A percentile compares a stretch with the other conserved stretches of the same genome.
Evolutionary conservation across 2,888 invertebrate species (phyloP).

Genomic region (Papilio elwesi): DNA sequence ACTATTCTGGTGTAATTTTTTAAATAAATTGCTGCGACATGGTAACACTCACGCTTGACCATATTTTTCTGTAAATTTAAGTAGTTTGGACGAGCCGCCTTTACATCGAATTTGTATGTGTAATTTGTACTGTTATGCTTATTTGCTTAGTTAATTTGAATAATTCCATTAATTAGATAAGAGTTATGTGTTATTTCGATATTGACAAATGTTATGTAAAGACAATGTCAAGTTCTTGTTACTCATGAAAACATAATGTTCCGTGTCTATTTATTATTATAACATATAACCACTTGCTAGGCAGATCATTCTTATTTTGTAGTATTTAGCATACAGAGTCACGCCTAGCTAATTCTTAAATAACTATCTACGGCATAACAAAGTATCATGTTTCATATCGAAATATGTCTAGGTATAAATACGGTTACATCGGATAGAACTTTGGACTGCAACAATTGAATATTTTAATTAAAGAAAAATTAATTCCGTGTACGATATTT

Average conservation of each 20-base stretch:
- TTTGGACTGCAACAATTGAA: too few species aligned
- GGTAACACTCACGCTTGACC: constrained; percentile 20
- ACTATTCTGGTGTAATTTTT: background rate
- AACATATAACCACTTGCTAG: too few species aligned
- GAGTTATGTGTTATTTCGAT: constrained; percentile 46
- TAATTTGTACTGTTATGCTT: constrained; percentile 27
- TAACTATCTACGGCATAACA: background rate
- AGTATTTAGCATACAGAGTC: background rate
- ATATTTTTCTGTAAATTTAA: background rate
- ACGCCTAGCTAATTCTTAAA: background rate
- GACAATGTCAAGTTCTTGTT: constrained; percentile 14
- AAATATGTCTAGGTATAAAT: too few species aligned
- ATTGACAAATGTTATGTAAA: constrained; percentile 52
- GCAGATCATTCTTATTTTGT: too few species aligned
- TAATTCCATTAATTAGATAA: constrained; percentile 27
- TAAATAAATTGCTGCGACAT: background rate
- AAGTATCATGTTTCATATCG: too few species aligned
- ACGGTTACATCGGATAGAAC: too few species aligned
- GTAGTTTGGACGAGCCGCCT: background rate
- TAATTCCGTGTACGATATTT: too few species aligned
- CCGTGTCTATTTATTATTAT: background rate
- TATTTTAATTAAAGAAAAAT: too few species aligned
- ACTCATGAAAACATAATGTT: background rate
- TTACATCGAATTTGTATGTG: constrained; percentile 1
- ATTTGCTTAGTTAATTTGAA: constrained; percentile 20